phyloP scores from a whole-genome alignment of 2,113 vertebrate genomes.

The Axis porcinus region DNA sequence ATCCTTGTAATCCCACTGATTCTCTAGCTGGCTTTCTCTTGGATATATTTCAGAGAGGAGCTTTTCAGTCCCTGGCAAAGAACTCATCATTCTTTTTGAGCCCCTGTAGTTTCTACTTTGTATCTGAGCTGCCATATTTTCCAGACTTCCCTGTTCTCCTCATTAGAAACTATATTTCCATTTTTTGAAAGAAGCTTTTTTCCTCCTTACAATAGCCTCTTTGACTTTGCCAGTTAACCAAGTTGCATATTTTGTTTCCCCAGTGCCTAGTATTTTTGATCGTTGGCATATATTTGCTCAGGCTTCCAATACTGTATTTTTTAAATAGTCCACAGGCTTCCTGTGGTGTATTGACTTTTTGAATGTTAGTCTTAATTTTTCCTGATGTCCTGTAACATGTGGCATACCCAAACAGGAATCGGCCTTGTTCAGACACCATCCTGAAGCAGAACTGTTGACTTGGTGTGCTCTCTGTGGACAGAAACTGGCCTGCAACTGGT shows the following conservation, averaged over 20 bases:
- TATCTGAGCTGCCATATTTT: constrained; percentile 40
- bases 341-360: constrained; percentile 54
- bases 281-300: constrained; percentile 41
- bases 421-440: constrained; percentile 41
- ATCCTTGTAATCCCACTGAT: constrained; percentile 52
- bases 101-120: constrained; percentile 27
- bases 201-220: constrained; percentile 33
- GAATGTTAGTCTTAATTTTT: constrained; percentile 58
- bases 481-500: constrained; percentile 26
- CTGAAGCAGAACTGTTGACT: constrained; percentile 40
- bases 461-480: constrained; percentile 15
- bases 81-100: constrained; percentile 43
- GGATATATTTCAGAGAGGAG: constrained; percentile 49
- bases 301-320: constrained; percentile 49
- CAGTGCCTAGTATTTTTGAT: constrained; percentile 52
- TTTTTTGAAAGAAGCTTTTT: constrained; percentile 39
- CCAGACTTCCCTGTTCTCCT: constrained; percentile 14
- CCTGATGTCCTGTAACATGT: constrained; percentile 38
- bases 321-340: constrained; percentile 30
- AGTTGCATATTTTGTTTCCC: constrained; percentile 54
- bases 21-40: constrained; percentile 58
- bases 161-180: constrained; percentile 35
- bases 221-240: constrained; percentile 61
- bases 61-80: constrained; percentile 41
- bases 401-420: constrained; percentile 33